Conservation (phyloP, 2,113 vertebrate genomes). For the Phycodurus eques region DNA sequence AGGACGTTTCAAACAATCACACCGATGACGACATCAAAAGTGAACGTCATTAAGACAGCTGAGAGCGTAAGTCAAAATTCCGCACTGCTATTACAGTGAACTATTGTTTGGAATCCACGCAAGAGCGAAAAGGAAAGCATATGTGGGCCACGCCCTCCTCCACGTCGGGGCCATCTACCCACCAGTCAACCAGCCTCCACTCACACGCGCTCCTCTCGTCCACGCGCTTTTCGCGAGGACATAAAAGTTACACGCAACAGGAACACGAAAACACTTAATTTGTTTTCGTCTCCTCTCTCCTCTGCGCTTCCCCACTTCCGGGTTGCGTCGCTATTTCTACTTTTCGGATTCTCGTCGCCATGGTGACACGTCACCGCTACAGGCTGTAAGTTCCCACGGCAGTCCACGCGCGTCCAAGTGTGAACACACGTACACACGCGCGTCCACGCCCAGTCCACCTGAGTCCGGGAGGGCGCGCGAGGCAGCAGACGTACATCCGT, state of each 20-base stretch:
- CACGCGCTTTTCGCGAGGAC: neutral
- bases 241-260: neutral
- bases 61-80: neutral
- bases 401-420: conserved; percentile 2
- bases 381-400: conserved; percentile 2
- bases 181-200: neutral
- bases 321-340: conserved; percentile 9
- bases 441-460: conserved; percentile 27
- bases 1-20: neutral
- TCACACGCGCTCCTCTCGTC: neutral
- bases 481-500: neutral
- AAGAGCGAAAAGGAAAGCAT: neutral
- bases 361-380: conserved; percentile 39
- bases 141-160: neutral
- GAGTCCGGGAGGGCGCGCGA: conserved; percentile 23
- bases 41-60: no score
- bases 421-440: conserved; percentile 18
- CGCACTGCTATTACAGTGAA: neutral
- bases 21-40: neutral
- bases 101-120: neutral
- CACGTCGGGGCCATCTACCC: no score
- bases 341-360: conserved; percentile 37
- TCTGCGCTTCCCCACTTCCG: conserved; percentile 23
- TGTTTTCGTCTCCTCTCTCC: neutral
- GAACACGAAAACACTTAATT: neutral